These are phyloP conservation scores for Sterna hirundo DNA, from an alignment of 2,113 vertebrate species.

Conservation along the genomic window DNA sequence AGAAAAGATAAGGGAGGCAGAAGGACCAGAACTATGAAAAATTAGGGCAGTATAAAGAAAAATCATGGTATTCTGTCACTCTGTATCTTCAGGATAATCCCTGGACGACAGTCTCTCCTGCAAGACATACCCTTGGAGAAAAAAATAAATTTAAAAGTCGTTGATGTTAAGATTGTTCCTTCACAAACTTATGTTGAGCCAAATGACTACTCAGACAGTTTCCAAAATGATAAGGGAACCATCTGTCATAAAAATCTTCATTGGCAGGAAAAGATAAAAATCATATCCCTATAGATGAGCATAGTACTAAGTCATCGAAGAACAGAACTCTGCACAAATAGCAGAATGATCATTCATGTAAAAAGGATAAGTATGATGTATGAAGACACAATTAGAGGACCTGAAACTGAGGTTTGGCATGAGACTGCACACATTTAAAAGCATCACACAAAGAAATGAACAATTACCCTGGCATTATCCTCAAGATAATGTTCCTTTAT, in stretches of 20 bases:
- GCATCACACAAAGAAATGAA: neutral
- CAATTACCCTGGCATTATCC: neutral
- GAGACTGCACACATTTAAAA: neutral
- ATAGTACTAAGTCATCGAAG: neutral
- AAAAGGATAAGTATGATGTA: neutral
- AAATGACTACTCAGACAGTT: neutral
- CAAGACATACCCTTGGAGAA: neutral
- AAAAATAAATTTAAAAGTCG: neutral
- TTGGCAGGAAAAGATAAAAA: neutral
- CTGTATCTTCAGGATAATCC: neutral
- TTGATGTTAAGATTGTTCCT: neutral
- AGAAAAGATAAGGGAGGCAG: neutral
- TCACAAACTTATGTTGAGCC: neutral
- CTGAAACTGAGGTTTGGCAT: neutral
- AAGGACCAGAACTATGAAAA: neutral
- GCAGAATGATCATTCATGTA: neutral
- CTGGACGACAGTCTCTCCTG: neutral
- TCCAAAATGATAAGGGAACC: neutral
- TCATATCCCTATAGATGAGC: neutral
- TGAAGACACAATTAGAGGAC: neutral
- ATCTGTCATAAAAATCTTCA: neutral
- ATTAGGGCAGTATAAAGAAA: neutral
- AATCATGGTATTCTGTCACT: neutral
- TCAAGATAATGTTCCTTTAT: neutral
- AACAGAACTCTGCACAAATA: neutral